These are phyloP conservation scores for Perca flavescens DNA, from an alignment of 2,113 vertebrate genomes.

Conservation along the genomic window DNA sequence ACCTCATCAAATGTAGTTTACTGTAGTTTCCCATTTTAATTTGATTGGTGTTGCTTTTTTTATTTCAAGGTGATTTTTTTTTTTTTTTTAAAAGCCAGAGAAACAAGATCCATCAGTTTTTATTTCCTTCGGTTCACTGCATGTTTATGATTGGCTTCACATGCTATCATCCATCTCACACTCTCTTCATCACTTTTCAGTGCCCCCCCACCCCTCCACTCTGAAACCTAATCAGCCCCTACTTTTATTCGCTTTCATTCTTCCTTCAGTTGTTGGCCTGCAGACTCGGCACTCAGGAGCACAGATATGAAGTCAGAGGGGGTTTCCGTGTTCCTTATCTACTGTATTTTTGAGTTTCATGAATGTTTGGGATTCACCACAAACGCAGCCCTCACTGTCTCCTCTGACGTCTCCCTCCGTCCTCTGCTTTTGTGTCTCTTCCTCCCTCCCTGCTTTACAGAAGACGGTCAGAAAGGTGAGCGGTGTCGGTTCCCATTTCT, in stretches of 20 bases:
- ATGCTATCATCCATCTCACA: background rate
- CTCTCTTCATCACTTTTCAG: background rate
- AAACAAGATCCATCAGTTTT: background rate
- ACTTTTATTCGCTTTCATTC: background rate
- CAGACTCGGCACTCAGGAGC: background rate
- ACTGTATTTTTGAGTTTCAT: background rate
- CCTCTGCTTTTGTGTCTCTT: constrained; percentile 35
- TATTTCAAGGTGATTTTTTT: constrained; percentile 3
- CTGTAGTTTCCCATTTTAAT: background rate
- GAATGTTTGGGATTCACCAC: background rate
- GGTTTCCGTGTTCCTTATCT: background rate
- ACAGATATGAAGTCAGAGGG: background rate
- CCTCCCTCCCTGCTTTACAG: constrained; percentile 82
- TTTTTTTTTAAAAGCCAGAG: background rate
- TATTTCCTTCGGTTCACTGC: background rate
- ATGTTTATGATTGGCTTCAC: background rate
- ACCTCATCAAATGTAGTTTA: too few species aligned
- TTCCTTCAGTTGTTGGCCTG: constrained; percentile 45
- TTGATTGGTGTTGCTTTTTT: background rate
- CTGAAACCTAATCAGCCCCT: background rate
- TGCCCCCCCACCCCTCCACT: background rate
- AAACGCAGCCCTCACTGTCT: constrained; percentile 12
- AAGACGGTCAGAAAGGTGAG: constrained; percentile 95
- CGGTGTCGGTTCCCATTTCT: constrained; percentile 24
- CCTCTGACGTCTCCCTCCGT: constrained; percentile 40